Base-by-base conservation (phyloP, 2,113 vertebrate species). In the Malurus alboscapulatus region DNA sequence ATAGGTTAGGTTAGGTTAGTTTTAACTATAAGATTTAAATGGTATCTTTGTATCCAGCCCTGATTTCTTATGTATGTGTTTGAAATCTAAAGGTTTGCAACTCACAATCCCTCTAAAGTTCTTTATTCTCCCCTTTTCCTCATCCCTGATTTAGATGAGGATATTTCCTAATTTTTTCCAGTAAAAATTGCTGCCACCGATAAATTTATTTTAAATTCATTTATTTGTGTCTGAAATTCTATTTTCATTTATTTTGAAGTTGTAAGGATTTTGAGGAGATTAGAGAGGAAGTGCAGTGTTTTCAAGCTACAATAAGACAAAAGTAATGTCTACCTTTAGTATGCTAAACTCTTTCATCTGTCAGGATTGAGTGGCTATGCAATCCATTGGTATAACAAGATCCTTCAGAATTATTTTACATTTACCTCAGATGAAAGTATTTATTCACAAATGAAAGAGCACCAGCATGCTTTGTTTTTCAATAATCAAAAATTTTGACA, bases 211-310 rank as follows among this genome's bases (percentile, higher is more conserved):
- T 83, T 40, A 59, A 86, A 87, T 79, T 66, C 25, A 81, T 74
- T 54, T 84, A 67, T 59, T 92, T 1, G 0, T 57, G 25, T 65
- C 44, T 87, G 57, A 93, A 65, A 55, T 88, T 87, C 19, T 74
- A 5, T 67, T 95, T 92, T 55, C 14, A 38, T 89, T 75, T 78
- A 65, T 75, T 93, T 94, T 94, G 34, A 54, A 81, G 14, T 32
- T 89, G 48, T 55, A 80, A 71, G 29, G 21, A 53, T 77, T 90
- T 83, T 67, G 71, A 59, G 51, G 19, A 77, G 4, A 13, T 57
- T 65, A 72, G 27, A 78, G 61, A 32, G 32, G 40, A 90, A 42
- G 2, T 59, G 58, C 15, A 26, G 44, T 26, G 12, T 81, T 91
- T 91, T 69, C 38, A 62, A 65, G 24, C 21, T 84, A 78, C 88